Evolutionary conservation across 2,888 invertebrate species (phyloP).

Genomic region (Myopa tessellatipennis): DNA sequence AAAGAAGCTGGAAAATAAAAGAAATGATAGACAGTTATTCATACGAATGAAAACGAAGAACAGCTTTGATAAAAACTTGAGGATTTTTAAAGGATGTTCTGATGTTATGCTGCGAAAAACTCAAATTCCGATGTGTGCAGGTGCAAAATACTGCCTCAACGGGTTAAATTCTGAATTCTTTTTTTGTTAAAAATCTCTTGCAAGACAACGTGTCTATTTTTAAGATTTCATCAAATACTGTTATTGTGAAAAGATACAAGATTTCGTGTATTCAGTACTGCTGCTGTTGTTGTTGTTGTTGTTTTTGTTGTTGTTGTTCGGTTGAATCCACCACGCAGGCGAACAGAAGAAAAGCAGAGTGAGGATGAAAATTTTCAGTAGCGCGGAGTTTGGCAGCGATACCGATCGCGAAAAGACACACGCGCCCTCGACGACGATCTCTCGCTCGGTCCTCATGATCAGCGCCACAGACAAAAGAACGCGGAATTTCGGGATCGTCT

Average conservation of each 20-base stretch:
- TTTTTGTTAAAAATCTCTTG: constrained; percentile 12
- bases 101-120: too few relatives aligned
- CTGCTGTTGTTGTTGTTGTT: constrained; percentile 26
- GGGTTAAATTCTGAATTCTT: constrained; percentile 8
- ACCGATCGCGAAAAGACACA: constrained; percentile 34
- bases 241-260: constrained; percentile 37
- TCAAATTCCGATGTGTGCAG: too few relatives aligned
- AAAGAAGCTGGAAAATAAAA: too few relatives aligned
- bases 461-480: too few relatives aligned
- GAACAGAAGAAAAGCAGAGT: constrained; percentile 22
- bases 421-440: background rate
- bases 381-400: constrained; percentile 29
- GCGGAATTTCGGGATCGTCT: background rate
- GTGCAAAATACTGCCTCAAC: background rate
- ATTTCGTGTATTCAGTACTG: constrained; percentile 20
- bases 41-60: too few relatives aligned
- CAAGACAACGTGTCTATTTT: constrained; percentile 33
- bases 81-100: too few relatives aligned
- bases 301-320: constrained; percentile 24
- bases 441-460: background rate
- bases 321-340: background rate
- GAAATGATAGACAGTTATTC: too few relatives aligned
- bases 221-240: constrained; percentile 33
- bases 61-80: too few relatives aligned
- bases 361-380: constrained; percentile 37